phyloP scores from a whole-genome alignment of 2,113 vertebrate species.

The Equus przewalskii region DNA sequence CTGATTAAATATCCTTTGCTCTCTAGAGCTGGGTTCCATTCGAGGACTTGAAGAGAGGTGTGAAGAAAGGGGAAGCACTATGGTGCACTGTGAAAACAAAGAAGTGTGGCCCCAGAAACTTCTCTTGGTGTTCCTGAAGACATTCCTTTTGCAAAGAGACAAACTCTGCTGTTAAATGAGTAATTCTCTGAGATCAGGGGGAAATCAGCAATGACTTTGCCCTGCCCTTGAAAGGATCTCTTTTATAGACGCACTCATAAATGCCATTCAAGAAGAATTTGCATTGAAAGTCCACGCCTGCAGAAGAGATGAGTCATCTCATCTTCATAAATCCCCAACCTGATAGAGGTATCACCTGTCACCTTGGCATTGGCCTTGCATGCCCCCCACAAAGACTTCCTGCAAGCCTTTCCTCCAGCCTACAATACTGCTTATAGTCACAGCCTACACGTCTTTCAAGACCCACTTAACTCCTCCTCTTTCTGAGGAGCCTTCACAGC shows the following conservation, averaged over 20 bases:
- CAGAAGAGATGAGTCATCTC: background rate
- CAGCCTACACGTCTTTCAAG: background rate
- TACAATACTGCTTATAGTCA: background rate
- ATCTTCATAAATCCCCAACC: background rate
- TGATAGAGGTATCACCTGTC: background rate
- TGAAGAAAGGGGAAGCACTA: background rate
- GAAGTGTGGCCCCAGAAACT: fast-evolving
- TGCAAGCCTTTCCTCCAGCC: background rate
- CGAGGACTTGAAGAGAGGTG: background rate
- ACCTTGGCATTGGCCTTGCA: background rate
- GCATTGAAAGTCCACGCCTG: background rate
- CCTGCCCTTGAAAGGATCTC: background rate
- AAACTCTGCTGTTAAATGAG: background rate
- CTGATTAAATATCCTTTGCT: background rate
- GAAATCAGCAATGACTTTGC: background rate
- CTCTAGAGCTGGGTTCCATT: background rate
- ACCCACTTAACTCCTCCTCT: background rate
- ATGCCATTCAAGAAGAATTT: background rate
- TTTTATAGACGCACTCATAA: background rate
- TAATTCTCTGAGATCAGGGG: background rate
- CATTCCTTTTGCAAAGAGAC: background rate
- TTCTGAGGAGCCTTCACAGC: background rate
- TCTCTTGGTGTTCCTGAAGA: background rate
- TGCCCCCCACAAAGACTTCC: fast-evolving
- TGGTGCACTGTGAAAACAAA: background rate